Evolutionary conservation across 2,113 vertebrate genomes (phyloP).

Genomic region (Dolichotis patagonum): DNA sequence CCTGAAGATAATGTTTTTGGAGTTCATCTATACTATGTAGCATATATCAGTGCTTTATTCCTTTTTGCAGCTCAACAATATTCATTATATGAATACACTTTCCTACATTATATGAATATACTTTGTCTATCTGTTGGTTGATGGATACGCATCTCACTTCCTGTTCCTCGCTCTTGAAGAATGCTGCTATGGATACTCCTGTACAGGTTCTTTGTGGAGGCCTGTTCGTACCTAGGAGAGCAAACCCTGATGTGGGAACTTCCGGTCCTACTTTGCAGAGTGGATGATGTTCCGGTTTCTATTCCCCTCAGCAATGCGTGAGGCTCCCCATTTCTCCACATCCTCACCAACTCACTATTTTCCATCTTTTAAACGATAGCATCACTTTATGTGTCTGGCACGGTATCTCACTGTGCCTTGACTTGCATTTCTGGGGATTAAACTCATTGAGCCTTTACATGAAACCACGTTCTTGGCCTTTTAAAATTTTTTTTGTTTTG

Average conservation of each 20-base stretch:
- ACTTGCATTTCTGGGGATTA: no score
- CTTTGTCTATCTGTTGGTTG: not conserved
- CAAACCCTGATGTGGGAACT: no score
- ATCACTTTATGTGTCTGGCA: not conserved
- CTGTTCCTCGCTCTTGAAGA: not conserved
- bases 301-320: not conserved
- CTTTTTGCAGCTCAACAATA: not conserved
- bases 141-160: no score
- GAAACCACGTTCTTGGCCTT: no score
- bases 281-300: rapidly evolving
- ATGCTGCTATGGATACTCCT: not conserved
- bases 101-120: no score
- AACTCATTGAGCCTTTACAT: no score
- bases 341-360: not conserved
- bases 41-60: not conserved
- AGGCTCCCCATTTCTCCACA: not conserved
- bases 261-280: not conserved
- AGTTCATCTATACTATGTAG: not conserved
- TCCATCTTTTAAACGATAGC: not conserved
- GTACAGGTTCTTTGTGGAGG: not conserved
- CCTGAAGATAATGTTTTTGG: not conserved
- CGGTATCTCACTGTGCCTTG: no score
- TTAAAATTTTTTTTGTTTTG: not conserved
- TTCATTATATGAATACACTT: not conserved
- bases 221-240: not conserved